phyloP scores from a whole-genome alignment of 2,888 invertebrate genomes.

The Amiota minor region DNA sequence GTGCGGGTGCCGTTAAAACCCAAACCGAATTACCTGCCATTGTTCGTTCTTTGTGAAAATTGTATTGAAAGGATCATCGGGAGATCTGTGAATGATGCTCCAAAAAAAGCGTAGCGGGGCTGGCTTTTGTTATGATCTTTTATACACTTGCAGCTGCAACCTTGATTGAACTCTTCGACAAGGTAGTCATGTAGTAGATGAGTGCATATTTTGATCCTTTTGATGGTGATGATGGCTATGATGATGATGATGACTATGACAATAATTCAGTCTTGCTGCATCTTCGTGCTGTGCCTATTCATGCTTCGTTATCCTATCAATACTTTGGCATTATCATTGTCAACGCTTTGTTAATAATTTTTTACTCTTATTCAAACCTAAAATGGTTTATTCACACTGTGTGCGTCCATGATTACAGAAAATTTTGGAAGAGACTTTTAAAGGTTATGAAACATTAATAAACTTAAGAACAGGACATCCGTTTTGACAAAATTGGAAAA shows the following conservation, averaged over 20 bases:
- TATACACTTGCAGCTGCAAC: constrained; percentile 57
- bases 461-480: too few relatives aligned
- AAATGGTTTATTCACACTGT: not conserved
- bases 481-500: too few relatives aligned
- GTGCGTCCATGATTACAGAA: too few relatives aligned
- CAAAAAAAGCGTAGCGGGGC: constrained; percentile 35
- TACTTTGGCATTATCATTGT: constrained; percentile 60
- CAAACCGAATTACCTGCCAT: constrained; percentile 59
- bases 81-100: constrained; percentile 59
- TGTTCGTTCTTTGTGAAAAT: constrained; percentile 40
- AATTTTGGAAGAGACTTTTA: too few relatives aligned
- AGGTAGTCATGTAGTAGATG: too few relatives aligned
- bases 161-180: constrained; percentile 43
- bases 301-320: constrained; percentile 71
- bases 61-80: constrained; percentile 31
- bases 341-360: constrained; percentile 49
- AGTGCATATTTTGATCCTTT: too few relatives aligned
- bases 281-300: constrained; percentile 63
- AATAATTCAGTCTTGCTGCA: constrained; percentile 5
- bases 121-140: constrained; percentile 15
- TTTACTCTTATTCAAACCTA: constrained; percentile 19
- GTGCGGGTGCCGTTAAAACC: constrained; percentile 54
- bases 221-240: constrained; percentile 18
- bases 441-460: too few relatives aligned
- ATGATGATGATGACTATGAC: not conserved